Percentiles rank a stretch among this genome's conserved stretches.
Evolutionary conservation across 1,140 invertebrate genomes (phyloP).

Genomic region (Drosophila sulfurigaster): DNA sequence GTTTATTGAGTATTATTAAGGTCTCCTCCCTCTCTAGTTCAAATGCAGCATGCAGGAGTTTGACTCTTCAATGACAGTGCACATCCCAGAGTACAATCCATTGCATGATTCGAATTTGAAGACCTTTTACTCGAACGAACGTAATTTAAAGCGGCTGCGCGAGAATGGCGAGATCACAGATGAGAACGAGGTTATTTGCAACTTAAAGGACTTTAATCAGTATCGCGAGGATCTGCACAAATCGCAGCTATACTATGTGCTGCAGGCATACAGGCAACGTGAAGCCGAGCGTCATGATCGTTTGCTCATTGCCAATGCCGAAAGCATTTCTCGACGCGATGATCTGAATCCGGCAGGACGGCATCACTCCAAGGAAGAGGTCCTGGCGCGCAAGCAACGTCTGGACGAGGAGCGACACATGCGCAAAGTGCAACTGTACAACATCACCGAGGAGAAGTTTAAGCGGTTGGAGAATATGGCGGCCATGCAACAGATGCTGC

Average conservation of each 20-base stretch:
- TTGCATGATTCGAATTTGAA: slow-evolving; percentile 79
- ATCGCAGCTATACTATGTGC: slow-evolving; percentile 71
- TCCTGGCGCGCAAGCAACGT: slow-evolving; percentile 56
- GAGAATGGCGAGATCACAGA: slow-evolving; percentile 79
- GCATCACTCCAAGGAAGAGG: slow-evolving; percentile 61
- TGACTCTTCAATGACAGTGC: slow-evolving; percentile 57
- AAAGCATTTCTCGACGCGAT: slow-evolving; percentile 69
- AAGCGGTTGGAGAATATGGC: slow-evolving; percentile 55
- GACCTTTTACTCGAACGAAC: slow-evolving; percentile 75
- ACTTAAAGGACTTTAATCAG: slow-evolving; percentile 80
- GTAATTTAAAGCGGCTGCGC: slow-evolving; percentile 71
- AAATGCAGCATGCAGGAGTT: slow-evolving; percentile 75
- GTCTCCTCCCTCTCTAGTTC: slow-evolving; percentile 45
- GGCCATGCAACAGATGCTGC: slow-evolving; percentile 55
- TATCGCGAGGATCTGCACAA: slow-evolving; percentile 83
- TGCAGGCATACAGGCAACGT: slow-evolving; percentile 71
- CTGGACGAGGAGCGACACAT: slow-evolving; percentile 54
- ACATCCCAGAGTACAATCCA: slow-evolving; percentile 77
- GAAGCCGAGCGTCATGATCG: slow-evolving; percentile 76
- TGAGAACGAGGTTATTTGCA: slow-evolving; percentile 81
- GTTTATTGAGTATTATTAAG: no score
- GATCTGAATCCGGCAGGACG: slow-evolving; percentile 59
- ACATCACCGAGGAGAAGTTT: slow-evolving; percentile 61
- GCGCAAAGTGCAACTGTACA: slow-evolving; percentile 49
- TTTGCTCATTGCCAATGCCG: slow-evolving; percentile 71